Evolutionary conservation across 2,888 invertebrate species (phyloP).

Genomic region (Cantharis nigra): DNA sequence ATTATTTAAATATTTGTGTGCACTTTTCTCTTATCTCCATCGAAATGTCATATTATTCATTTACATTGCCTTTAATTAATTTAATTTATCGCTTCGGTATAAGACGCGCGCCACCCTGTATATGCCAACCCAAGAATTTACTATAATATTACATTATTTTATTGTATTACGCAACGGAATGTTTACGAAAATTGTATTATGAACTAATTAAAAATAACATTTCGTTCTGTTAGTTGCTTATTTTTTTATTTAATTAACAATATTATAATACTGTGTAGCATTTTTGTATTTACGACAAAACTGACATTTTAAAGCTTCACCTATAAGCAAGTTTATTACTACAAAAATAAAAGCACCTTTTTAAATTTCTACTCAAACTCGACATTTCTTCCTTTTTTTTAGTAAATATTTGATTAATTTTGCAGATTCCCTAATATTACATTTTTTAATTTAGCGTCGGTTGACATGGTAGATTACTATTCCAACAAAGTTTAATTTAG

Average conservation of each 20-base stretch:
- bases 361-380: neutral
- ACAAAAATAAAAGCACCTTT: neutral
- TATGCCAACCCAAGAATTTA: neutral
- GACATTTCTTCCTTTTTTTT: neutral
- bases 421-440: neutral
- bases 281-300: neutral
- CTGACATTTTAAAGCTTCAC: neutral
- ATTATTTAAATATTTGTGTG: constrained; percentile 5
- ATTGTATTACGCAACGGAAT: neutral
- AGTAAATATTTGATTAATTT: neutral
- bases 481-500: neutral
- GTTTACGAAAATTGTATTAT: neutral
- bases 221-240: neutral
- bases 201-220: neutral
- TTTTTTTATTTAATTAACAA: neutral
- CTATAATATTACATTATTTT: neutral
- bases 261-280: neutral
- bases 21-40: constrained; percentile 5
- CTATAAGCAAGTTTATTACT: neutral
- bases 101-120: neutral
- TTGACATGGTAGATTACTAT: neutral
- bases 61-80: neutral
- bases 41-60: neutral
- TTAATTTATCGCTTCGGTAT: neutral
- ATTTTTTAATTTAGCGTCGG: neutral